phyloP scores from a whole-genome alignment of 53 echinoderm and acorn worm species.

The Stichopus horrens region DNA sequence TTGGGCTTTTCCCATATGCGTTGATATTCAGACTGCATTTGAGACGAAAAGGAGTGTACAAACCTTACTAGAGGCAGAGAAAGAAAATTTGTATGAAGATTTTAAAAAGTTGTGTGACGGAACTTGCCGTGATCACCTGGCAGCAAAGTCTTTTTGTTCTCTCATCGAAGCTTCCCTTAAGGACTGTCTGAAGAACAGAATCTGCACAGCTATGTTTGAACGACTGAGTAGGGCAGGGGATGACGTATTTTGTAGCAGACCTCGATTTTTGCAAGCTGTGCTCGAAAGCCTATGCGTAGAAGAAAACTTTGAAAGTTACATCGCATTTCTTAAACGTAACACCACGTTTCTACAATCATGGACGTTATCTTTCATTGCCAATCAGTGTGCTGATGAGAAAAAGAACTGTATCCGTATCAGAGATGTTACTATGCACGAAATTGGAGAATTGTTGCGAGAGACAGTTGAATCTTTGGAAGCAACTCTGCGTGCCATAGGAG shows the following conservation, averaged over 20 bases:
- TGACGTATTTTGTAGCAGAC: slow-evolving; percentile 33
- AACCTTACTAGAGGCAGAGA: neutral
- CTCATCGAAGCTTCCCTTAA: neutral
- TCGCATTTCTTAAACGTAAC: neutral
- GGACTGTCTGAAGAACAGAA: neutral
- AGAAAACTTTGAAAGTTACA: neutral
- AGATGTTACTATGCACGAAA: slow-evolving; percentile 11
- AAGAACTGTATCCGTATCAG: neutral
- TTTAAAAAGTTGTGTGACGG: slow-evolving; percentile 10
- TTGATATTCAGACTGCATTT: neutral
- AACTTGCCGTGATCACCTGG: neutral
- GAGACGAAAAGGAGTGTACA: neutral
- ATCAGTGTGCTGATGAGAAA: neutral
- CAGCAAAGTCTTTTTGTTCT: neutral
- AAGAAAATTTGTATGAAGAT: neutral
- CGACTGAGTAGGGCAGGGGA: neutral
- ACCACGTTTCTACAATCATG: neutral
- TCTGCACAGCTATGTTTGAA: slow-evolving; percentile 16
- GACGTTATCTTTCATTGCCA: slow-evolving; percentile 20
- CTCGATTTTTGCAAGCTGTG: neutral
- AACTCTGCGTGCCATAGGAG: neutral
- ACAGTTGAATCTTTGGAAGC: neutral
- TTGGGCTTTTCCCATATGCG: slow-evolving; percentile 12
- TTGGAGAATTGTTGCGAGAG: neutral
- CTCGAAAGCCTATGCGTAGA: neutral